Conservation (phyloP, 2,113 vertebrate genomes). For the Acrocephalus kingi region DNA sequence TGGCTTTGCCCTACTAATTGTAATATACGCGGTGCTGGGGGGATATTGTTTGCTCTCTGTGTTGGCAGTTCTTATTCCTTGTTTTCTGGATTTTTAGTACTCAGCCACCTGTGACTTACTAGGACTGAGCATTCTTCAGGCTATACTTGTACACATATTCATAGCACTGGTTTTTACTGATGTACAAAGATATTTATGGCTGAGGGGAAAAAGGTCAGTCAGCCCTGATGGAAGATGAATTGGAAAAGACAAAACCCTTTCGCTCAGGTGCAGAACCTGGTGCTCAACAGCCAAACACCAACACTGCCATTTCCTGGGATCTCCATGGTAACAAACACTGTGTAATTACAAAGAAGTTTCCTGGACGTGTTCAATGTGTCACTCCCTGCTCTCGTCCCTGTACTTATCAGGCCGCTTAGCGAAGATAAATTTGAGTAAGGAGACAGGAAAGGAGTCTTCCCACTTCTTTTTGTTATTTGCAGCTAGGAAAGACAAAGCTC, state of each 20-base stretch:
- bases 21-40: neutral
- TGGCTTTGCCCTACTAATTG: neutral
- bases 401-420: neutral
- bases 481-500: constrained; percentile 24
- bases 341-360: neutral
- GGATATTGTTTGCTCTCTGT: neutral
- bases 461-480: neutral
- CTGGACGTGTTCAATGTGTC: neutral
- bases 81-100: neutral
- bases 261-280: neutral
- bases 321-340: neutral
- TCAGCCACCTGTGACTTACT: neutral
- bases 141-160: neutral
- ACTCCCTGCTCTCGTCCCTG: neutral
- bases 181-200: neutral
- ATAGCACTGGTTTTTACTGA: neutral
- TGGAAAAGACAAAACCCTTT: neutral
- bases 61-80: neutral
- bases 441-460: neutral
- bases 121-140: neutral
- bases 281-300: neutral
- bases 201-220: neutral
- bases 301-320: neutral
- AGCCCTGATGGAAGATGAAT: neutral
- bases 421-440: neutral